phyloP scores from a whole-genome alignment of 2,113 vertebrate species.

The Stercorarius parasiticus region DNA sequence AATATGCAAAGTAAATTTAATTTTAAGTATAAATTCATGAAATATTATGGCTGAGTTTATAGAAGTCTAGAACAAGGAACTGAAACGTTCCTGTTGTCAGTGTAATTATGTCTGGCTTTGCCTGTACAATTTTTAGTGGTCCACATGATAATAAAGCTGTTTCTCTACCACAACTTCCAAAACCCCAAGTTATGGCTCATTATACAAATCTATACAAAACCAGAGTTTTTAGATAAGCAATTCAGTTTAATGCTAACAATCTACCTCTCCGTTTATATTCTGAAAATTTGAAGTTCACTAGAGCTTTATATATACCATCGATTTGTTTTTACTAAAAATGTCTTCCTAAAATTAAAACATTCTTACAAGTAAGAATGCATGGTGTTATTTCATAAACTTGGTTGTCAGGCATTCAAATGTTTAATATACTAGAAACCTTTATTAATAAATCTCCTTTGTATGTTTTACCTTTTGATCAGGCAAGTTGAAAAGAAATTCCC shows the following conservation, averaged over 20 bases:
- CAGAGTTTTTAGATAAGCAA: neutral
- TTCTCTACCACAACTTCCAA: neutral
- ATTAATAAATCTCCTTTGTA: neutral
- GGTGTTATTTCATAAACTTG: neutral
- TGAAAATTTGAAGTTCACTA: neutral
- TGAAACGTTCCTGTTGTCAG: neutral
- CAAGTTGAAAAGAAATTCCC: constrained; percentile 98
- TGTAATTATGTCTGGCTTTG: neutral
- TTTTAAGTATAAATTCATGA: neutral
- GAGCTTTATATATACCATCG: neutral
- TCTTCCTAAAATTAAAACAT: neutral
- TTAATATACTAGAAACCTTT: neutral
- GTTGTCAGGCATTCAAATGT: neutral
- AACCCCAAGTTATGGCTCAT: neutral
- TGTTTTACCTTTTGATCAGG: constrained; percentile 92
- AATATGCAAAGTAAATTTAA: neutral
- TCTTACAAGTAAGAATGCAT: neutral
- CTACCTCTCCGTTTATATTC: neutral
- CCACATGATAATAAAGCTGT: neutral
- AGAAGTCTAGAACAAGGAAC: neutral
- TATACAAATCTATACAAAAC: neutral
- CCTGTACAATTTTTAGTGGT: neutral
- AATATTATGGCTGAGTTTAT: neutral
- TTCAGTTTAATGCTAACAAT: neutral
- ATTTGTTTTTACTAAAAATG: neutral